These are phyloP conservation scores for Eupeodes latifasciatus DNA, from an alignment of 2,888 invertebrate species.

Conservation along the genomic window DNA sequence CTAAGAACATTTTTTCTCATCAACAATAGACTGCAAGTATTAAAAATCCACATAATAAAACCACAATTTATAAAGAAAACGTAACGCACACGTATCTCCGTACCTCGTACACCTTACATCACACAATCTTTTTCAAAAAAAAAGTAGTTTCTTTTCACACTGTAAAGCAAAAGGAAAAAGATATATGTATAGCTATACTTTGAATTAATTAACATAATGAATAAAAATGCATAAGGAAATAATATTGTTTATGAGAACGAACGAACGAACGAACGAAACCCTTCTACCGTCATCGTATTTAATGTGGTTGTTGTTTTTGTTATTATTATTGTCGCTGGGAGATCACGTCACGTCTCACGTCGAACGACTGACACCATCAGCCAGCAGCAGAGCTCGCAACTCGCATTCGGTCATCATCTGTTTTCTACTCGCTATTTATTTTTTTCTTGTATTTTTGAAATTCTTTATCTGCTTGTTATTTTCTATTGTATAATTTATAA, in stretches of 20 bases:
- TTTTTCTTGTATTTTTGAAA: constrained; percentile 28
- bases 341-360: no score
- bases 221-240: constrained; percentile 49
- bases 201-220: constrained; percentile 58
- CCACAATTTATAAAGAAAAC: constrained; percentile 23
- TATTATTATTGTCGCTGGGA: no score
- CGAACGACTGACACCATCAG: neutral
- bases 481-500: constrained; percentile 47
- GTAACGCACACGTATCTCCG: neutral
- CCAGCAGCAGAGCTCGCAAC: neutral
- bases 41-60: constrained; percentile 36
- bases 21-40: constrained; percentile 6
- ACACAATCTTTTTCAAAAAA: neutral
- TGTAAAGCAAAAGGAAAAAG: constrained; percentile 4
- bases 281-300: constrained; percentile 23
- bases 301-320: no score
- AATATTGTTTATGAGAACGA: constrained; percentile 32
- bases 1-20: neutral
- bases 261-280: constrained; percentile 3
- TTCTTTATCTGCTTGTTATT: constrained; percentile 47
- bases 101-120: neutral
- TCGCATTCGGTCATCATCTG: constrained; percentile 64
- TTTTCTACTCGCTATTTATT: constrained; percentile 9
- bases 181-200: neutral
- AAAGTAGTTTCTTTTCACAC: constrained; percentile 6